Evolutionary conservation across 2,113 vertebrate genomes (phyloP).

Genomic region (Carollia perspicillata): DNA sequence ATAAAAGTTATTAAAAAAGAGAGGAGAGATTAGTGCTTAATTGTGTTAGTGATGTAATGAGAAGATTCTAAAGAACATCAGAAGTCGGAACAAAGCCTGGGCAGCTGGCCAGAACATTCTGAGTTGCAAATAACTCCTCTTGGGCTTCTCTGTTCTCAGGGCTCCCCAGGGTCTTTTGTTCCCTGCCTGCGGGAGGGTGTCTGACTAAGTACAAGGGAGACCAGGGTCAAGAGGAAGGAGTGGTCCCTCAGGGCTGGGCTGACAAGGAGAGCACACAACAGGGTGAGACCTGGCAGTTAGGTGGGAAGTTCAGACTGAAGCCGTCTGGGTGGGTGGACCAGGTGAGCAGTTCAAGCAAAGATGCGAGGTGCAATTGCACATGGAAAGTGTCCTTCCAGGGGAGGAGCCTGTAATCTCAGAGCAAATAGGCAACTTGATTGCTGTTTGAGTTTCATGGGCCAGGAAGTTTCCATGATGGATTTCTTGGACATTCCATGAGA

Average conservation of each 20-base stretch:
- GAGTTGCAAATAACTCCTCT: conserved; percentile 48
- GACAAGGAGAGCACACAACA: not conserved
- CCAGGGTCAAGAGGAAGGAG: conserved; percentile 11
- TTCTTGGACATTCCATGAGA: not conserved
- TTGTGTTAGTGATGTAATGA: conserved; percentile 12
- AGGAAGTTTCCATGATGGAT: not conserved
- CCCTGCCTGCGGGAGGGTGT: not conserved
- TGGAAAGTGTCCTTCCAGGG: not conserved
- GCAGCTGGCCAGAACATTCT: conserved; percentile 46
- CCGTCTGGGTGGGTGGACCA: not conserved
- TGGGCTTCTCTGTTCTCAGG: conserved; percentile 53
- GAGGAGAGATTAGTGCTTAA: not conserved
- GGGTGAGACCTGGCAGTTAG: not conserved
- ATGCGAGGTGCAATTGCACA: fast-evolving
- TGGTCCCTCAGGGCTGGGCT: not conserved
- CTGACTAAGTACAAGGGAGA: conserved; percentile 19
- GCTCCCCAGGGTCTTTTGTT: conserved; percentile 40
- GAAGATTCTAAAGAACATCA: conserved; percentile 46
- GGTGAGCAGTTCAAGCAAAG: not conserved
- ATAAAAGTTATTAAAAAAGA: conserved; percentile 38
- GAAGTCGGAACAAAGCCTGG: conserved; percentile 62
- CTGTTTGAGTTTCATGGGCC: not conserved
- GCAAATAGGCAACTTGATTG: not conserved
- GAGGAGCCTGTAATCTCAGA: not conserved
- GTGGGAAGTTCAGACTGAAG: not conserved